Base-by-base conservation (phyloP, 1,140 invertebrate genomes). In the Bombus soroeensis region DNA sequence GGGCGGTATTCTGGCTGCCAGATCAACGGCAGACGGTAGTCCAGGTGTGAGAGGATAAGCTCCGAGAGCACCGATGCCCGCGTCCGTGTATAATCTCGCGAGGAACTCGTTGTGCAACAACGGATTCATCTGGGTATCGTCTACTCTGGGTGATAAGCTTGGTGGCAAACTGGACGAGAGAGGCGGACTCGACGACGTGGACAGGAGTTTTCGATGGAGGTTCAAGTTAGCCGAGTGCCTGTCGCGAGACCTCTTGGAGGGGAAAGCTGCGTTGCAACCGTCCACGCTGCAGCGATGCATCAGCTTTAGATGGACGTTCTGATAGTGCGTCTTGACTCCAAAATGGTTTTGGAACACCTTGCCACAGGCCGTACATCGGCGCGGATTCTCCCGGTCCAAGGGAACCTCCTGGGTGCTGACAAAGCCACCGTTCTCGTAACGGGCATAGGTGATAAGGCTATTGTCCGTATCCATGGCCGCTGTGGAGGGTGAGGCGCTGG, bases 251-350 rank as follows among this genome's bases (percentile, higher is more conserved):
- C 98, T 95, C 93, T 98, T 99, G 1, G 98, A 99, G n/a, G 98
- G 98, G 93, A 99, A 99, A 1, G 98, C 97, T 0, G 98, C 98
- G 94, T 98, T 98, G 93, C 99, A 99, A n/a, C 99, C 98, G 86
- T 99, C 98, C 5, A 99, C 97, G 86, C 97, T 98, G 95, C 99
- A 99, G 92, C 98, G 98, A 94, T 99, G 98, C 97, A 99, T 99
- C 83, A 99, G 94, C 94, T 99, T 99, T 68, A 99, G 96, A 95
- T 99, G 99, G 0, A 98, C 98, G 94, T 98, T 99, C 95, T 99
- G 98, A 95, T 98, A 99, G 93, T 99, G 99, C 0, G 98, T 98
- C 95, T 99, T 99, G 1, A 99, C 97, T n/a, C 98, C 97, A 92
- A 99, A 99, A 92, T 98, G 97, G 92, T 99, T 99, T 93, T 98